Conservation (phyloP, 2,888 invertebrate genomes). For the Agrotis segetum region DNA sequence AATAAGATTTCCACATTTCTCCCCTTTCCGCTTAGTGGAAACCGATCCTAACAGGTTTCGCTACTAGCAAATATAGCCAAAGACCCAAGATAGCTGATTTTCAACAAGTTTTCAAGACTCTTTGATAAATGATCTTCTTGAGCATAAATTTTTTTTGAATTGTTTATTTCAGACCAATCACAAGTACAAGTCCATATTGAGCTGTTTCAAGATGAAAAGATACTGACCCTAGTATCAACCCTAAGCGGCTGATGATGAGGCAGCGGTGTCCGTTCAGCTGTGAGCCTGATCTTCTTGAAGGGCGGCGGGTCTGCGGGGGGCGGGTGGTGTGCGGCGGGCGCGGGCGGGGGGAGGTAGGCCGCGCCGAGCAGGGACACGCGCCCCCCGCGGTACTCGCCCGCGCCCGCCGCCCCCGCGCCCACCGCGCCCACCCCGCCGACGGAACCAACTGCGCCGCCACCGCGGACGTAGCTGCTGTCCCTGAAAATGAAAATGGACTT, state of each 20-base stretch:
- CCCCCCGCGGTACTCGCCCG: slow-evolving; percentile 85
- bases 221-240: slow-evolving; percentile 92
- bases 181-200: too few species aligned
- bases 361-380: slow-evolving; percentile 93
- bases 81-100: not conserved
- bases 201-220: not conserved
- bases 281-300: slow-evolving; percentile 93
- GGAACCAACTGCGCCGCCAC: slow-evolving; percentile 84
- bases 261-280: slow-evolving; percentile 85
- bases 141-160: too few species aligned
- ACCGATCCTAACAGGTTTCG: too few species aligned
- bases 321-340: slow-evolving; percentile 86
- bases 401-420: slow-evolving; percentile 90
- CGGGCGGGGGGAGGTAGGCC: slow-evolving; percentile 89
- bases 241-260: slow-evolving; percentile 91
- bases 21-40: too few species aligned
- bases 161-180: too few species aligned
- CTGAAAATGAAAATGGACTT: slow-evolving; percentile 70
- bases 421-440: slow-evolving; percentile 81
- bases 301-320: slow-evolving; percentile 91
- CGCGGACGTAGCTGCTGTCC: slow-evolving; percentile 85
- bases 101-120: not conserved
- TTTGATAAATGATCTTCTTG: too few species aligned
- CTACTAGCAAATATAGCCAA: too few species aligned
- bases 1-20: too few species aligned